Evolutionary conservation across 2,113 vertebrate species (phyloP).

Genomic region (Odocoileus virginianus): DNA sequence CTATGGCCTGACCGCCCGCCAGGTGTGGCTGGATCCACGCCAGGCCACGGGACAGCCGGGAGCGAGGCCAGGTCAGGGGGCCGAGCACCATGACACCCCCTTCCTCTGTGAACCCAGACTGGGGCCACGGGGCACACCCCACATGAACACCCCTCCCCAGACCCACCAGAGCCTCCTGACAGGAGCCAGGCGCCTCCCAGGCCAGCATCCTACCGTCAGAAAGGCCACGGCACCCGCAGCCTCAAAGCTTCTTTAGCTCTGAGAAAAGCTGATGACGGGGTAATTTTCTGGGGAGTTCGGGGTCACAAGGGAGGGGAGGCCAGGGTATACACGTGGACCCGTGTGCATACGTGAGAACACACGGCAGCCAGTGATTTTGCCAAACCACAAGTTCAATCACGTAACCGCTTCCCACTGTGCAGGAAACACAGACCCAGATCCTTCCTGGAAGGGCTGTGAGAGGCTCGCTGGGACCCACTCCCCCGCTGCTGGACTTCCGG

Average conservation of each 20-base stretch:
- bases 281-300: background rate
- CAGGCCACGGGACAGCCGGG: background rate
- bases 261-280: background rate
- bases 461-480: fast-evolving
- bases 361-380: fast-evolving
- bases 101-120: background rate
- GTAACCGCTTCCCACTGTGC: background rate
- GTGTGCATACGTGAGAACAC: fast-evolving
- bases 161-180: background rate
- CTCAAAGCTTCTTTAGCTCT: background rate
- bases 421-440: background rate
- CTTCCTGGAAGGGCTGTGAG: background rate
- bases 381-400: background rate
- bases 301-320: background rate
- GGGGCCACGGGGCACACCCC: fast-evolving
- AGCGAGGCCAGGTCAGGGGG: background rate
- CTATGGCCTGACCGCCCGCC: fast-evolving
- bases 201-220: fast-evolving
- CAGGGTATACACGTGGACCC: fast-evolving
- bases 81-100: background rate
- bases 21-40: background rate
- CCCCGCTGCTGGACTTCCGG: fast-evolving
- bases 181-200: background rate
- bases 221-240: fast-evolving
- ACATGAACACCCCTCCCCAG: background rate